phyloP scores from a whole-genome alignment of 2,113 vertebrate genomes.

The Reinhardtius hippoglossoides region DNA sequence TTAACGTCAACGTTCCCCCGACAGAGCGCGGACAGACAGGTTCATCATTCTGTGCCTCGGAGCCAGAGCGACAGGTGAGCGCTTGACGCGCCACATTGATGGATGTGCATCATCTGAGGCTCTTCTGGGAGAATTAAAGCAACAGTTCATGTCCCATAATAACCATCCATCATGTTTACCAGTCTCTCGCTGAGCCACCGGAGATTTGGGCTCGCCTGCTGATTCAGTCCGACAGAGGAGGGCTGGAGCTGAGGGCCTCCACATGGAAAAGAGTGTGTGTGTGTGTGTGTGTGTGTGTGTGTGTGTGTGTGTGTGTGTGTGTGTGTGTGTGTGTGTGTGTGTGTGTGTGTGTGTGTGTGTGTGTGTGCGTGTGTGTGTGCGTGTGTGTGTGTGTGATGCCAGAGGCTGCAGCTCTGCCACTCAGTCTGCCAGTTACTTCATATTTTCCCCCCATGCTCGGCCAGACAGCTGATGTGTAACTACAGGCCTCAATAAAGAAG shows the following conservation, averaged over 20 bases:
- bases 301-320: not conserved
- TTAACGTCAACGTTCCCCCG: not conserved
- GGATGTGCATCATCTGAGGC: conserved; percentile 22
- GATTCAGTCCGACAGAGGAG: conserved; percentile 31
- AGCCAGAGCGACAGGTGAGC: not conserved
- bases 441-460: conserved; percentile 43
- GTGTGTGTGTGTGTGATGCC: conserved; percentile 38
- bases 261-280: not conserved
- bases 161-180: conserved; percentile 45
- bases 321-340: no score
- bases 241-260: conserved; percentile 19
- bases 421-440: conserved; percentile 44
- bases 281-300: no score
- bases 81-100: not conserved
- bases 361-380: conserved; percentile 31
- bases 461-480: conserved; percentile 27
- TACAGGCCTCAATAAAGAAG: conserved; percentile 27
- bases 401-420: conserved; percentile 40
- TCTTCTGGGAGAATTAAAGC: conserved; percentile 5
- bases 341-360: conserved; percentile 2
- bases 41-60: not conserved
- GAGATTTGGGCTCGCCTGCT: conserved; percentile 39
- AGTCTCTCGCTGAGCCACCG: conserved; percentile 18
- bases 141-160: not conserved
- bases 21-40: not conserved